A percentile compares a stretch with the other conserved stretches of the same genome.
phyloP scores from a whole-genome alignment of 1,140 invertebrate species.

The Bactericera cockerelli region DNA sequence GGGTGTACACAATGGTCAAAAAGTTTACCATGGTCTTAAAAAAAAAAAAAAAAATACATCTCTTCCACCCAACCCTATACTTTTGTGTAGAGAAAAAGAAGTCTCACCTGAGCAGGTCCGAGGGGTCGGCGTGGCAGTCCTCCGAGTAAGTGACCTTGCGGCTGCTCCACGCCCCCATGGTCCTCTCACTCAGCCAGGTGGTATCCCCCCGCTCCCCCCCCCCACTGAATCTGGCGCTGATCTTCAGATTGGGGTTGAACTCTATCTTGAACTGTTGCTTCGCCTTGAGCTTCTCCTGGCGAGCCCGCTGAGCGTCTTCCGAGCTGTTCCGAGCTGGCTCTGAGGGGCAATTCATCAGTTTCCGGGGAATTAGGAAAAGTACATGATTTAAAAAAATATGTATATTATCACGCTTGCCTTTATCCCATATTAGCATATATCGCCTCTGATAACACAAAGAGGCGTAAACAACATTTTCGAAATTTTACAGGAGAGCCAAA shows the following conservation, averaged over 20 bases:
- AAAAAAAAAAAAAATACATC: no score
- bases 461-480: no score
- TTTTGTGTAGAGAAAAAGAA: no score
- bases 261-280: not conserved
- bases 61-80: no score
- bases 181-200: not conserved
- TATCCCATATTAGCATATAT: no score
- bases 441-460: no score
- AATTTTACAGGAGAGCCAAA: no score
- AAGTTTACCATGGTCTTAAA: no score
- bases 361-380: no score
- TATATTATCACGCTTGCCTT: no score
- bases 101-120: not conserved
- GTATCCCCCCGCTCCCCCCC: not conserved
- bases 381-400: no score
- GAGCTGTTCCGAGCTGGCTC: not conserved
- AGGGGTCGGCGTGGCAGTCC: not conserved
- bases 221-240: not conserved
- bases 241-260: not conserved
- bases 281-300: not conserved
- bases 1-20: no score
- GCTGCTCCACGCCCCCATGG: not conserved
- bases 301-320: not conserved
- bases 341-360: not conserved
- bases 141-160: not conserved